phyloP scores from a whole-genome alignment of 2,113 vertebrate genomes.

The Arothron firmamentum region DNA sequence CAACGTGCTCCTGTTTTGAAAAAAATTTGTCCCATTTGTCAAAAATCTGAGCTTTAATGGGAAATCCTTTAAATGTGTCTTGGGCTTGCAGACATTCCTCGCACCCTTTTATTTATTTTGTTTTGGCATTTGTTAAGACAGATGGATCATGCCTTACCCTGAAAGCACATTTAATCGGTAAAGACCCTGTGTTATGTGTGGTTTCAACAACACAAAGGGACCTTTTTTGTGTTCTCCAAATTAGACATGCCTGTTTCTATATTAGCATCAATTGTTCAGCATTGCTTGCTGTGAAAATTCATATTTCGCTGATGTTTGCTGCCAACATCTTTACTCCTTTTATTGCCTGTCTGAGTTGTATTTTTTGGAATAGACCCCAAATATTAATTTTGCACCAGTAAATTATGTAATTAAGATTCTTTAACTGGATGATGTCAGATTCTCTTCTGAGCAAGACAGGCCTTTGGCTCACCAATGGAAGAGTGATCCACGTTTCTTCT shows the following conservation, averaged over 20 bases:
- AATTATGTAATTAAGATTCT: not conserved
- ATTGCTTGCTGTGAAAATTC: slow-evolving; percentile 4
- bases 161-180: slow-evolving; percentile 7
- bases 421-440: not conserved
- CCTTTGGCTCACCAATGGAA: not conserved
- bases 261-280: not conserved
- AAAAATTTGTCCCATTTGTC: not conserved
- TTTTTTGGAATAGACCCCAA: slow-evolving; percentile 5
- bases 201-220: slow-evolving; percentile 11
- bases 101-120: slow-evolving; percentile 16
- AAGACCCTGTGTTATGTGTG: not conserved
- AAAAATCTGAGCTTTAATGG: not conserved
- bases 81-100: not conserved
- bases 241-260: slow-evolving; percentile 9
- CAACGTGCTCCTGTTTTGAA: not conserved
- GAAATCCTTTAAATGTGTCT: not conserved
- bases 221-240: slow-evolving; percentile 9
- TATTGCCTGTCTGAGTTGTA: not conserved
- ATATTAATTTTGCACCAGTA: slow-evolving; percentile 4
- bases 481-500: not conserved
- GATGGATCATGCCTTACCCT: slow-evolving; percentile 39
- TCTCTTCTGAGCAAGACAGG: not conserved
- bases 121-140: slow-evolving; percentile 10
- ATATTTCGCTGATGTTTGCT: slow-evolving; percentile 4
- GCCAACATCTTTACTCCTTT: slow-evolving; percentile 1